Evolutionary conservation across 2,888 invertebrate species (phyloP), one percentile per base, ranked within the genome.

Genomic region (Trichacis sp.): DNA sequence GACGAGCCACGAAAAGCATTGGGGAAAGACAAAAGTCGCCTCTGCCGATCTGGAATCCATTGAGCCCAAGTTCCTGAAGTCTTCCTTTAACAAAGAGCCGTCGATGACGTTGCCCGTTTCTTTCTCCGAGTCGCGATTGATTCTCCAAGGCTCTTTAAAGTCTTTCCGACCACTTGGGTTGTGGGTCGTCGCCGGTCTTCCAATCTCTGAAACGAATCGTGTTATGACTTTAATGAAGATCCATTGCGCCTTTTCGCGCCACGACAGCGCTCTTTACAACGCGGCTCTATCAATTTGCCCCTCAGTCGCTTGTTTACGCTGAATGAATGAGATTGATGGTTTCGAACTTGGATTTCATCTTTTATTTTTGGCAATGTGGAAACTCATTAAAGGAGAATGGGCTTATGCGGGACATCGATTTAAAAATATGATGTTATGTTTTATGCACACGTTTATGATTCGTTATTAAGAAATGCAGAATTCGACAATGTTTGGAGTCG

Each of bases 31-130:
- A 58, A 76, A 73, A 42, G 77, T 75, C 49, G 80, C 77, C 30
- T 73, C 76, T 33, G 78, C 76, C 52, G 79, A 77, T 69, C 77
- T 74, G 61, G 78, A 77, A 73, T 80, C 77, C 56, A 75, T 73
- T 69, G 74, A 73, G 29, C 77, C 79, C 38, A 76, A 75, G 50
- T 71, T 76, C 43, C 69, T 72, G 15, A 76, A 76, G 52, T 68
- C 69, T n/a, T 75, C 77, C 56, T 78, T 79, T 51, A 72, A 46
- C 62, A 74, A 73, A 56, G 78, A 72, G 51, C 78, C 80, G 66
- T 82, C 82, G 66, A 75, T 78, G 73, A 80, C 81, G 15, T 78
- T 81, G 1, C 76, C 77, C 1, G 73, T 72, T 52, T 79, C 77
- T 56, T 79, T 81, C 30, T 79, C 79, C 59, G 78, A 71, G 11